Base-by-base conservation (phyloP, 2,797 vertebrate genomes). In the Otus scops region DNA sequence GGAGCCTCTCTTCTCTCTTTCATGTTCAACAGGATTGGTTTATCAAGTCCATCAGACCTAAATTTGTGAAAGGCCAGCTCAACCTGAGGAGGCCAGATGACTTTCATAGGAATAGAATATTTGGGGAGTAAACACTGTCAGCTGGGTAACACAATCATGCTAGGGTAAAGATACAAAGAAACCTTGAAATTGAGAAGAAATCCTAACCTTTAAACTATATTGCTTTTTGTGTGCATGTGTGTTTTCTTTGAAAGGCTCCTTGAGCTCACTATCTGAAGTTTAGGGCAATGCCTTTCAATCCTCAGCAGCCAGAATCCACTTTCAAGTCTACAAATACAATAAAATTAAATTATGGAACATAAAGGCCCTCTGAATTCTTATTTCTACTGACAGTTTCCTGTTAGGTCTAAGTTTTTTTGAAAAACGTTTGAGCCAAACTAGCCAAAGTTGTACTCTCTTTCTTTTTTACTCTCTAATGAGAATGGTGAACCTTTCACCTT, bases 251-350 rank as follows among this genome's bases (percentile, higher is more conserved):
- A 96, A 96, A 85, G 51, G 88, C 74, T 96, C 63, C 80, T 65
- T 89, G 87, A 93, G 74, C 79, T 92, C 51, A 54, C 95, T 95
- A 63, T 90, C 92, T 87, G 82, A 97, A 96, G 93, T 96, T 96
- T 86, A 96, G 80, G 82, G 85, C 90, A 95, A 95, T 92, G 57
- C 71, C 68, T 94, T 97, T 97, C 95, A 92, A 53, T 91, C 77
- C 91, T 96, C 32, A 89, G 77, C 77, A 95, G 71, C 71, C 75
- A 88, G 78, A 95, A 93, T 89, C 51, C 70, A 92, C 93, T 95
- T 97, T 94, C 89, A 96, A 93, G 63, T 93, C 85, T 83, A 90
- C 26, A 94, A 96, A 93, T 60, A 86, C 10, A 57, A 79, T 67
- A 93, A 95, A 85, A 73, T 68, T 63, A 95, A 96, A 85, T 88